Base-by-base conservation (phyloP, 2,888 invertebrate genomes). In the Oxyteleia sp. region DNA sequence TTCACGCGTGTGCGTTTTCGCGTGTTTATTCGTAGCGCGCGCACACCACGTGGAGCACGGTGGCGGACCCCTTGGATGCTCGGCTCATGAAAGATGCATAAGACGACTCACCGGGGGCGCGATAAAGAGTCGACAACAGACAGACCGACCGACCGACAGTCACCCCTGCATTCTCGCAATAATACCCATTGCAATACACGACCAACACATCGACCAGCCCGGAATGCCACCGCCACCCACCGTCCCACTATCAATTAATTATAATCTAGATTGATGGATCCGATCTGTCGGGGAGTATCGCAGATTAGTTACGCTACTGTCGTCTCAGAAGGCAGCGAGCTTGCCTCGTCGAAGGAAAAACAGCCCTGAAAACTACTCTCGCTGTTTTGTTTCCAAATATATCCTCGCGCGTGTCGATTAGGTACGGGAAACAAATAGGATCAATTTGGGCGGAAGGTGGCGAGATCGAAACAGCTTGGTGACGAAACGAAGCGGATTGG, bases 101-200 rank as follows among this genome's bases (percentile, higher is more conserved):
- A 93, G 93, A 93, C 93, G 93, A 93, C 93, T 93, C 93, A 93
- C 93, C 92, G 91, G 92, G 93, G 93, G 93, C 93, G 93, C 93
- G 93, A 93, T 93, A 93, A 93, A 93, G 93, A 93, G 93, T 93
- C 93, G 93, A 93, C 93, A 93, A 93, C 93, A 93, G 93, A 93
- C 93, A 93, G 92, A 93, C 93, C 93, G 92, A 92, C 92, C 93
- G 92, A 92, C 92, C 92, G 92, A 92, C 91, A 86, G 87, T 85
- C 87, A 83, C 84, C 87, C 88, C 88, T 88, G 87, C 89, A 90
- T 88, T 90, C 91, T 87, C 86, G 87, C 87, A 83, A 89, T 93
- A 92, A 93, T 93, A 92, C 92, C 90, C 91, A 87, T 86, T 93
- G 92, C 93, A 92, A 92, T 92, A 92, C 92, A 92, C 90, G 68